phyloP scores from a whole-genome alignment of 2,113 vertebrate genomes.

The Nycticebus coucang region DNA sequence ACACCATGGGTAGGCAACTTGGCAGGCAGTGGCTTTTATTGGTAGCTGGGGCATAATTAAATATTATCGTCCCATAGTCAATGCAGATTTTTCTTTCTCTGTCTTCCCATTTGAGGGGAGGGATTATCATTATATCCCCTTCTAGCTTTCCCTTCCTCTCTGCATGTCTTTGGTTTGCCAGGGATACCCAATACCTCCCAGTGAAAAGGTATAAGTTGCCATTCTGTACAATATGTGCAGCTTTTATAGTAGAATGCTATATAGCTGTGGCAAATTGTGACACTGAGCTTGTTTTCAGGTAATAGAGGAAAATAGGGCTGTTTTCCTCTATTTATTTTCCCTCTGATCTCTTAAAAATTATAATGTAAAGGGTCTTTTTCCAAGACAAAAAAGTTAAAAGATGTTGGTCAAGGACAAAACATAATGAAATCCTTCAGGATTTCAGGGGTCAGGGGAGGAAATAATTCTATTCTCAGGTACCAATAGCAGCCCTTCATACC shows the following conservation, averaged over 20 bases:
- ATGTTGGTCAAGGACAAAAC: neutral
- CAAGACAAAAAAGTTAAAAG: conserved; percentile 1
- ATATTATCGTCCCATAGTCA: neutral
- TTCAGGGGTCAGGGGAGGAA: neutral
- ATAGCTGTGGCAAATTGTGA: neutral
- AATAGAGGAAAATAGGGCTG: too few species aligned
- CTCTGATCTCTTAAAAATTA: neutral
- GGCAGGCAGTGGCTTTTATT: neutral
- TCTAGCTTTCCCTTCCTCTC: neutral
- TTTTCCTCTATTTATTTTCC: neutral
- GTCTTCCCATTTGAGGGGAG: neutral
- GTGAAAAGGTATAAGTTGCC: neutral
- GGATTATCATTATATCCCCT: neutral
- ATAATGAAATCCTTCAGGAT: neutral
- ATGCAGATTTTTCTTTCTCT: conserved; percentile 7
- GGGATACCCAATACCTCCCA: neutral
- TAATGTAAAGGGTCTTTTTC: neutral
- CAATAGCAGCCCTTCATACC: neutral
- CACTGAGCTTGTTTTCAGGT: neutral
- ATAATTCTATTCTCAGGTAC: neutral
- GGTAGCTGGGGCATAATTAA: neutral
- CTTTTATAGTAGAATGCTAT: neutral
- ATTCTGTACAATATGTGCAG: neutral
- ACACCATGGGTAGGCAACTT: neutral
- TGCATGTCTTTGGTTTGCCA: neutral